Percentiles rank a stretch among this genome's conserved stretches.
phyloP scores from a whole-genome alignment of 2,113 vertebrate genomes.

The Python bivittatus region DNA sequence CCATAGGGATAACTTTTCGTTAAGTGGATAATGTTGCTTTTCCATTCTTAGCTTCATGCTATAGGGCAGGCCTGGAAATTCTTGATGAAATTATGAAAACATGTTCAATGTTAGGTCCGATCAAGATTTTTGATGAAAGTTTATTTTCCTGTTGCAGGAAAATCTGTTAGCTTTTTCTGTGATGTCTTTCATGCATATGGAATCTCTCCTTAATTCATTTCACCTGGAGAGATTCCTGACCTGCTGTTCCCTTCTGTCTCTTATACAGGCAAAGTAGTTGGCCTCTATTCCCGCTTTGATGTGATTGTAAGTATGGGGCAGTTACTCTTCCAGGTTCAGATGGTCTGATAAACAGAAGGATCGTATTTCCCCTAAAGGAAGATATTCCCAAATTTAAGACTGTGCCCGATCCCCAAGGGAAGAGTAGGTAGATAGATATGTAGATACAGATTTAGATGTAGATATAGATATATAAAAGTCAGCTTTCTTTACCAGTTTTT shows the following conservation, averaged over 20 bases:
- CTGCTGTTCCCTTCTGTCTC: not conserved
- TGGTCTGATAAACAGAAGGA: not conserved
- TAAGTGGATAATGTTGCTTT: not conserved
- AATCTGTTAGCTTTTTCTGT: not conserved
- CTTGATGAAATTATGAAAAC: not conserved
- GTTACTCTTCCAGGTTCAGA: not conserved
- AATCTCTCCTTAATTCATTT: not conserved
- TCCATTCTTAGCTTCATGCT: not conserved
- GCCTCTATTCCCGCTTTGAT: constrained; percentile 93
- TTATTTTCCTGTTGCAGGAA: not conserved
- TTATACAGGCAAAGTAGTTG: constrained; percentile 86
- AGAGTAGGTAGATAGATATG: too few relatives aligned
- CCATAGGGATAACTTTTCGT: not conserved
- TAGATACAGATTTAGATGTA: too few relatives aligned
- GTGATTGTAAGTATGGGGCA: constrained; percentile 87
- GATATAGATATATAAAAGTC: too few relatives aligned
- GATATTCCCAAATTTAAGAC: not conserved
- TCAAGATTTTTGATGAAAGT: too few relatives aligned
- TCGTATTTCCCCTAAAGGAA: not conserved
- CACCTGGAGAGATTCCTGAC: not conserved
- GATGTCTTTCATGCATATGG: not conserved
- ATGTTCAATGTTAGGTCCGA: not conserved
- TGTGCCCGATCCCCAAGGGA: not conserved
- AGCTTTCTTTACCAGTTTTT: too few relatives aligned
- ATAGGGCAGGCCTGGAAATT: not conserved